Percentiles rank a stretch among this genome's conserved stretches.
Evolutionary conservation across 1,140 invertebrate species (phyloP).

Genomic region (Sycophila sp.): DNA sequence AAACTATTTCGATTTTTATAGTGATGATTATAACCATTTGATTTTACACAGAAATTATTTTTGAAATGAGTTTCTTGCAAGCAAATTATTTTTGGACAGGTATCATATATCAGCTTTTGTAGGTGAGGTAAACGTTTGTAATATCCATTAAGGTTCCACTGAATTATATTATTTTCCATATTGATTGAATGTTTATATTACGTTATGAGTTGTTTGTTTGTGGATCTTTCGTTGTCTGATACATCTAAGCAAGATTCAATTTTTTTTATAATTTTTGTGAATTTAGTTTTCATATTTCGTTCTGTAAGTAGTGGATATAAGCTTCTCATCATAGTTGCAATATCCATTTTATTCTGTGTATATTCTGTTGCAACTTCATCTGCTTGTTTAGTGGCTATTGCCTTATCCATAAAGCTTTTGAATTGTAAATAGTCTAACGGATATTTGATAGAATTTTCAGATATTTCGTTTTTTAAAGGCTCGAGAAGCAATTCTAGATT

Average conservation of each 20-base stretch:
- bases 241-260: too few species aligned
- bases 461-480: too few species aligned
- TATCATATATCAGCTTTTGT: background rate
- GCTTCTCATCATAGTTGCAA: background rate
- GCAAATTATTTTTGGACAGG: background rate
- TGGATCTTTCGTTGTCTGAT: too few species aligned
- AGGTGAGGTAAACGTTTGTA: background rate
- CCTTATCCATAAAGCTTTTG: background rate
- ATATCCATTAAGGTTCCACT: background rate
- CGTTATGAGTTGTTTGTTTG: too few species aligned
- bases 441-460: too few species aligned
- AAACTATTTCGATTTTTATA: background rate
- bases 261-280: background rate
- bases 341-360: too few species aligned
- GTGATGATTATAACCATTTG: background rate
- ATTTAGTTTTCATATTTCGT: background rate
- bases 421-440: background rate
- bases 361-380: background rate
- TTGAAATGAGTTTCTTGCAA: conserved; percentile 1
- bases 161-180: background rate
- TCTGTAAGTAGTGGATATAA: background rate
- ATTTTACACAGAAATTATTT: background rate
- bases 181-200: background rate
- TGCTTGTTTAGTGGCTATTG: background rate
- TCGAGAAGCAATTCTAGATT: too few species aligned